Percentiles rank a stretch among this genome's conserved stretches.
Conservation (phyloP, 2,888 invertebrate genomes). For the Congeria kusceri region DNA sequence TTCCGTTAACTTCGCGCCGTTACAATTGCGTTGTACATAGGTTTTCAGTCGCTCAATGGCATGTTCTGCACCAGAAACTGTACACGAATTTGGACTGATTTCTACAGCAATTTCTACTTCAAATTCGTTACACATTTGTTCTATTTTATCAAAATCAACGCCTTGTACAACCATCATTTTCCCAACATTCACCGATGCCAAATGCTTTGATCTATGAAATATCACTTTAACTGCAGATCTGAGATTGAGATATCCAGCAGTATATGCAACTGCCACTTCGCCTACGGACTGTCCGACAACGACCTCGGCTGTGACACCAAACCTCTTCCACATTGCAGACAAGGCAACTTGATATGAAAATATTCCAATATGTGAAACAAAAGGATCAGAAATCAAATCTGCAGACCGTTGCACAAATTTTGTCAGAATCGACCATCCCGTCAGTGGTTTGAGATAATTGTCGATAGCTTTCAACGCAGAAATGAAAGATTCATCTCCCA, state of each 20-base stretch:
- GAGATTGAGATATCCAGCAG: slow-evolving; percentile 60
- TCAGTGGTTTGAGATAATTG: slow-evolving; percentile 22
- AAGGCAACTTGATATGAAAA: slow-evolving; percentile 71
- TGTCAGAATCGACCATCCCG: slow-evolving; percentile 39
- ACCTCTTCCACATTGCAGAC: slow-evolving; percentile 60
- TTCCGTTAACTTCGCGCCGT: slow-evolving; percentile 11
- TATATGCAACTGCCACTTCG: slow-evolving; percentile 73
- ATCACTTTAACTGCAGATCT: slow-evolving; percentile 68
- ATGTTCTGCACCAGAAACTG: slow-evolving; percentile 67
- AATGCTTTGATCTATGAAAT: slow-evolving; percentile 62
- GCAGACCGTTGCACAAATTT: slow-evolving; percentile 29
- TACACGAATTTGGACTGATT: slow-evolving; percentile 67
- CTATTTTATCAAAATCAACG: slow-evolving; percentile 42
- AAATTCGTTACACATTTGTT: slow-evolving; percentile 36
- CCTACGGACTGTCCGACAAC: slow-evolving; percentile 75
- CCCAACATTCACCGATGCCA: slow-evolving; percentile 59
- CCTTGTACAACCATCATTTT: slow-evolving; percentile 68
- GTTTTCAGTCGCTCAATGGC: slow-evolving; percentile 27
- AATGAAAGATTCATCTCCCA: slow-evolving; percentile 47
- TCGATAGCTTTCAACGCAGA: slow-evolving; percentile 54
- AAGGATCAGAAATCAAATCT: slow-evolving; percentile 54
- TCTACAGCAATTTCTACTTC: slow-evolving; percentile 63
- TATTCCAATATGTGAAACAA: slow-evolving; percentile 70
- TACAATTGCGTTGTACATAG: slow-evolving; percentile 34
- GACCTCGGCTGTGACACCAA: slow-evolving; percentile 62